phyloP scores from a whole-genome alignment of 2,888 invertebrate genomes.

The Agelastica alni region DNA sequence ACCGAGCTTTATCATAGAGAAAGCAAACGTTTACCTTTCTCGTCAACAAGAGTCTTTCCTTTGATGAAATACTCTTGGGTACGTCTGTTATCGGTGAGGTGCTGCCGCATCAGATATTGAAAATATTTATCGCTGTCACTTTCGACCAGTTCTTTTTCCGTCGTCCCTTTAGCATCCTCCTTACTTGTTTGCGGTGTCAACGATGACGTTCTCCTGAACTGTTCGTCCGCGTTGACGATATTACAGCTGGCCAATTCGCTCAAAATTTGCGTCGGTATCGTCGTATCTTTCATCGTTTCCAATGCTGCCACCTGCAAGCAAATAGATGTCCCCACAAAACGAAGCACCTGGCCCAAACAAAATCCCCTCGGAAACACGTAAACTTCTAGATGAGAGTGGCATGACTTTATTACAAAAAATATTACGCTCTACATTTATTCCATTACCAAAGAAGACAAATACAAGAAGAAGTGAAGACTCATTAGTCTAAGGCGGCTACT shows the following conservation, averaged over 20 bases:
- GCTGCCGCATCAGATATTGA: slow-evolving; percentile 15
- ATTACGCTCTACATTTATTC: too few species aligned
- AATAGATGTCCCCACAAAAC: too few species aligned
- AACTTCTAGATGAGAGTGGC: too few species aligned
- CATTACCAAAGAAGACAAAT: too few species aligned
- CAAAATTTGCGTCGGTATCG: slow-evolving; percentile 16
- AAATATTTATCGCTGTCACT: slow-evolving; percentile 24
- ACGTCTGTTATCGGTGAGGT: slow-evolving; percentile 21
- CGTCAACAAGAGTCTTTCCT: slow-evolving; percentile 8
- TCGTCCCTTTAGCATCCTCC: background rate
- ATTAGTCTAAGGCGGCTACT: too few species aligned
- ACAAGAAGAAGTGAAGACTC: too few species aligned
- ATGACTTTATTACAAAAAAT: too few species aligned
- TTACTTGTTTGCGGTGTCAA: background rate
- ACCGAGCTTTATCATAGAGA: too few species aligned
- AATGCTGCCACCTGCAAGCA: slow-evolving; percentile 12
- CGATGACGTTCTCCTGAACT: background rate
- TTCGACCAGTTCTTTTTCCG: background rate
- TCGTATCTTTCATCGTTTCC: slow-evolving; percentile 28
- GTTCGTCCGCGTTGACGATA: background rate
- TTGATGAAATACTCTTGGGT: slow-evolving; percentile 25
- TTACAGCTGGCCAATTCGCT: slow-evolving; percentile 18
- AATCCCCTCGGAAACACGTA: too few species aligned
- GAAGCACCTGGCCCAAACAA: too few species aligned
- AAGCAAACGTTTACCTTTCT: too few species aligned